Conservation (phyloP, 2,797 vertebrate species). For the Enteromius radiatus region DNA sequence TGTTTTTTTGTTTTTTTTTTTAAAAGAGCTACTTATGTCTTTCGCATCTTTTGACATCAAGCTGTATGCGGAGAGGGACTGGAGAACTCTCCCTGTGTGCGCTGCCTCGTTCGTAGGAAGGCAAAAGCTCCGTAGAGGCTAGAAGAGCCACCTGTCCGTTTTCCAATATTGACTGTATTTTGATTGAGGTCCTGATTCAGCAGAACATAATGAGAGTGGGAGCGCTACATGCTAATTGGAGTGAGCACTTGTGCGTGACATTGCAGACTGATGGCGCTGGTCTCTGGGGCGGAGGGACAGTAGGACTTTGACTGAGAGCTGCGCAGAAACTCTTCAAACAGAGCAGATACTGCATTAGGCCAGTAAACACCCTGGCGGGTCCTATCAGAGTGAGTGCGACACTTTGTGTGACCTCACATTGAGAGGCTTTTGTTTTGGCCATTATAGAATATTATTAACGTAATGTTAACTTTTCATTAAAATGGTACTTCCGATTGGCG, state of each 20-base stretch:
- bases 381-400: background rate
- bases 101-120: conserved; percentile 3
- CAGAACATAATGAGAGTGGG: conserved; percentile 57
- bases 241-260: conserved; percentile 47
- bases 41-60: background rate
- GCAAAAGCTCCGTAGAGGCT: conserved; percentile 52
- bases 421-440: background rate
- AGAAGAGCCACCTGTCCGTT: conserved; percentile 67
- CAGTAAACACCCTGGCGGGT: conserved; percentile 17
- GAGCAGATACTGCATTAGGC: conserved; percentile 9
- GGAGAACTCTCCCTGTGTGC: conserved; percentile 44
- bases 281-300: conserved; percentile 27
- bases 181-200: conserved; percentile 63
- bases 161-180: conserved; percentile 62
- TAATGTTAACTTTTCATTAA: background rate
- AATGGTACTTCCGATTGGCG: background rate
- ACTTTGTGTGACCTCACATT: background rate
- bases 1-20: too few species aligned
- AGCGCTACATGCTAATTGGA: conserved; percentile 55
- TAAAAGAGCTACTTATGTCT: conserved; percentile 18
- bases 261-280: conserved; percentile 37
- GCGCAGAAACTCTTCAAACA: background rate
- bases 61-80: conserved; percentile 8
- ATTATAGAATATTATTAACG: conserved; percentile 3
- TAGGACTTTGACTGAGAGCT: background rate